A percentile compares a stretch with the other conserved stretches of the same genome.
Conservation (phyloP, 2,113 vertebrate species). For the Dromiciops gliroides region DNA sequence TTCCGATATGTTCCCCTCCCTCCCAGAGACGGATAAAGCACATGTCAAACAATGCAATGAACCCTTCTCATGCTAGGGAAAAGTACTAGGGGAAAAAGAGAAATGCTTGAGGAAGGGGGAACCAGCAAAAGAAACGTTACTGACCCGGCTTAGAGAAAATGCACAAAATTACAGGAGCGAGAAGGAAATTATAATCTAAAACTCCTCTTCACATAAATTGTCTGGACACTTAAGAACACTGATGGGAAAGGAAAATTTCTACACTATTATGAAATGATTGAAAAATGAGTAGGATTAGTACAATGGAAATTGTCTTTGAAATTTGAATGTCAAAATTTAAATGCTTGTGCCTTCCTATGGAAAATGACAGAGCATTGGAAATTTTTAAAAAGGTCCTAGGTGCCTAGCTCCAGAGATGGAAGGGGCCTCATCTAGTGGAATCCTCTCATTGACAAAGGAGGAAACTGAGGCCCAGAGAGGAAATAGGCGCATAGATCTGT, state of each 20-base stretch:
- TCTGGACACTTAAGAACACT: not conserved
- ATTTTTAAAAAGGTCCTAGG: not conserved
- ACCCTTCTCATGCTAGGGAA: not conserved
- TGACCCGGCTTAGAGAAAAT: not conserved
- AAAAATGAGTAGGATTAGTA: not conserved
- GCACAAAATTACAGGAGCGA: not conserved
- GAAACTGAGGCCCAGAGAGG: not conserved
- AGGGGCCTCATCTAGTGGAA: not conserved
- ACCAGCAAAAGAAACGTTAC: not conserved
- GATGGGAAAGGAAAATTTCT: not conserved
- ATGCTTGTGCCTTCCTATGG: not conserved
- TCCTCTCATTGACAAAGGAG: not conserved
- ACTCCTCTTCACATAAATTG: not conserved
- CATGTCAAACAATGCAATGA: not conserved
- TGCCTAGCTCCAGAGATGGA: not conserved
- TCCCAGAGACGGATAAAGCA: not conserved
- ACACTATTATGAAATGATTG: not conserved
- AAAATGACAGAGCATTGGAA: not conserved
- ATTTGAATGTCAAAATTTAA: not conserved
- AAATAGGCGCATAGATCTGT: not conserved
- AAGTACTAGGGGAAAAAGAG: not conserved
- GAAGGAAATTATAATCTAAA: not conserved
- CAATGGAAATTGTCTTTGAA: not conserved
- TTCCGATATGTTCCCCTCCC: not conserved
- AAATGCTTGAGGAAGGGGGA: not conserved